These are phyloP conservation scores for Pseudopleuronectes americanus DNA, from an alignment of 2,797 vertebrate genomes.

Conservation along the genomic window DNA sequence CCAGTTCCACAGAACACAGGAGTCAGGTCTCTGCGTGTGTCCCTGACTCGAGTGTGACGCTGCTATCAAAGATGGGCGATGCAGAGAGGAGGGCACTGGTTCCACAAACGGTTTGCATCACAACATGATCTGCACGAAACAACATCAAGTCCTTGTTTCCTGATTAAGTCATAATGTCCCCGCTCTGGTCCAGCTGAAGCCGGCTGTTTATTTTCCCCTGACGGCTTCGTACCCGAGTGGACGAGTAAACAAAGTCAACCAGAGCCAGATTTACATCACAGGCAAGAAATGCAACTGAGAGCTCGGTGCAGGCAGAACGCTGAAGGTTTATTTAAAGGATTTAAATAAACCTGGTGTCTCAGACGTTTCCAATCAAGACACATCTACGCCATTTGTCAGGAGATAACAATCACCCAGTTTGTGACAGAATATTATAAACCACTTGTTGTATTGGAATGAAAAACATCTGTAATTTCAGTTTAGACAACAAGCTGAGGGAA, in stretches of 20 bases:
- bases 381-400: no score
- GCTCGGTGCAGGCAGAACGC: no score
- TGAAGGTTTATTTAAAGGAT: no score
- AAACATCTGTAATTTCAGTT: no score
- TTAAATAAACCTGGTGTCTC: no score
- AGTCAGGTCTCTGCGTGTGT: background rate
- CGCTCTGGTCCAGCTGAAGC: slow-evolving; percentile 2
- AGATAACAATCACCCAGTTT: no score
- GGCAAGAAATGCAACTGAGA: background rate
- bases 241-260: slow-evolving; percentile 9
- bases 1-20: slow-evolving; percentile 10
- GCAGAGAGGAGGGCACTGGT: background rate
- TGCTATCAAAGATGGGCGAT: background rate
- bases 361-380: no score
- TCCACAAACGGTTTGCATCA: background rate
- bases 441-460: no score
- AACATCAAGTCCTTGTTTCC: slow-evolving; percentile 31
- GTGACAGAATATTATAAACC: no score
- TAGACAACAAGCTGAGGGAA: background rate
- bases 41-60: background rate
- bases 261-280: background rate
- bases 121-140: background rate
- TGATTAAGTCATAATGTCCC: slow-evolving; percentile 35
- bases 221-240: slow-evolving; percentile 1
- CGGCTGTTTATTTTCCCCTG: slow-evolving; percentile 36